Evolutionary conservation across 2,797 vertebrate species (phyloP).

Genomic region (Lepus townsendii): DNA sequence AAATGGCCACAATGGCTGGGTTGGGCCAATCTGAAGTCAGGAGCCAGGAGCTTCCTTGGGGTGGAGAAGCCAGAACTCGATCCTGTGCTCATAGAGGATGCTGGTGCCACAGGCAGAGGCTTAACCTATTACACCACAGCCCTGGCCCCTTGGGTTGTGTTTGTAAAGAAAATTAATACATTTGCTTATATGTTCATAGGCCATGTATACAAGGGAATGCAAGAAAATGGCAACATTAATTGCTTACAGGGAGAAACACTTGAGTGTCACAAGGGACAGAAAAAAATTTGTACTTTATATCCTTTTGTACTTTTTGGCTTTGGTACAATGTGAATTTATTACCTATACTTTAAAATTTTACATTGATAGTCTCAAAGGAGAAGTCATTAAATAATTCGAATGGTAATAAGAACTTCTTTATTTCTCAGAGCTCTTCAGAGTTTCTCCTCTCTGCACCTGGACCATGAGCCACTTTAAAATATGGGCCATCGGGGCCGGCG

Average conservation of each 20-base stretch:
- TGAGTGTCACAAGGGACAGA: background rate
- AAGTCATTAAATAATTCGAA: background rate
- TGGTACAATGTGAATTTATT: constrained; percentile 1
- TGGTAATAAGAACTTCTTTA: background rate
- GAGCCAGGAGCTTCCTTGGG: too few species aligned
- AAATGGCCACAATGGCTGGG: too few species aligned
- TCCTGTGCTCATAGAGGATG: too few species aligned
- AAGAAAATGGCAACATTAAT: background rate
- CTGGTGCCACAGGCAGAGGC: too few species aligned
- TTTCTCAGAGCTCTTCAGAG: background rate
- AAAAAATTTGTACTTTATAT: background rate
- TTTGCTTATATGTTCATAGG: background rate
- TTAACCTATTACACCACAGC: too few species aligned
- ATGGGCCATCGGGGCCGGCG: background rate
- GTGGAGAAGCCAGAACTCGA: too few species aligned
- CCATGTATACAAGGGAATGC: background rate
- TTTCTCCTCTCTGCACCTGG: background rate
- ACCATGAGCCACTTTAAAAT: constrained; percentile 9
- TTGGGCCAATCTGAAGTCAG: too few species aligned
- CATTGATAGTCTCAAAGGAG: background rate
- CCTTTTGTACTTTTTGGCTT: background rate
- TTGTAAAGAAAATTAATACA: background rate
- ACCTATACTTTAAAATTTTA: background rate
- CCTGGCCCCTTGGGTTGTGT: too few species aligned
- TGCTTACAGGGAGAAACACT: background rate